Conservation (phyloP, 2,888 invertebrate genomes). For the Cancer borealis region DNA sequence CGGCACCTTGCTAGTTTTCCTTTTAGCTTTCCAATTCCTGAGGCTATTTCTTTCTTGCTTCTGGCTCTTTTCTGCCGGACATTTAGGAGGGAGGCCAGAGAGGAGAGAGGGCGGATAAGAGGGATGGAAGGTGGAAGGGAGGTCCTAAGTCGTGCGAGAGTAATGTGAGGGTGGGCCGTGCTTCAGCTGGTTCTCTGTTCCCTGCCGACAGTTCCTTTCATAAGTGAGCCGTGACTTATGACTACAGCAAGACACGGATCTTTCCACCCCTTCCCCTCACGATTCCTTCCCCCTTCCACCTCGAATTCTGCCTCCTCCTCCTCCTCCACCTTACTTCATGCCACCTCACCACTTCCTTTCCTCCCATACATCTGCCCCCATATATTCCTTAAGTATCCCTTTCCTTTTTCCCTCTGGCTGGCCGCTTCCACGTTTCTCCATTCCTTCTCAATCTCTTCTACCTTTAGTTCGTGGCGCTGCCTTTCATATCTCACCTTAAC, state of each 20-base stretch:
- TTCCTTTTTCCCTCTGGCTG: background rate
- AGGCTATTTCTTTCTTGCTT: background rate
- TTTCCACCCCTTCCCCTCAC: background rate
- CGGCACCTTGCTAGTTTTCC: background rate
- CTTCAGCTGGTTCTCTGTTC: background rate
- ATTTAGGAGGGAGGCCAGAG: background rate
- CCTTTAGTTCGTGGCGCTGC: background rate
- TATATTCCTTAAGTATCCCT: background rate
- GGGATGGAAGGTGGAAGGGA: background rate
- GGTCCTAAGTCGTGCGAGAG: background rate
- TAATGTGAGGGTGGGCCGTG: constrained; percentile 6
- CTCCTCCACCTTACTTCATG: background rate
- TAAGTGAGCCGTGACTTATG: background rate
- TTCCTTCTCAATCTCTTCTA: background rate
- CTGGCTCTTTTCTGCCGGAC: constrained; percentile 5
- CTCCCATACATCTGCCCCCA: background rate
- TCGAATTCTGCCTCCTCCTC: background rate
- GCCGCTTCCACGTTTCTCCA: background rate
- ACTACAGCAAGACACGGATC: background rate
- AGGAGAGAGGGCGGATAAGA: background rate
- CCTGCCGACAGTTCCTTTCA: background rate
- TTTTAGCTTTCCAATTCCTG: background rate
- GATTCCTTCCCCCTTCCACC: background rate
- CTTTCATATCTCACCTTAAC: constrained; percentile 13
- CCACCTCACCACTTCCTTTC: background rate